Evolutionary conservation across 2,888 invertebrate species (phyloP), one percentile per base, ranked within the genome.

Genomic region (Hypena proboscidalis): DNA sequence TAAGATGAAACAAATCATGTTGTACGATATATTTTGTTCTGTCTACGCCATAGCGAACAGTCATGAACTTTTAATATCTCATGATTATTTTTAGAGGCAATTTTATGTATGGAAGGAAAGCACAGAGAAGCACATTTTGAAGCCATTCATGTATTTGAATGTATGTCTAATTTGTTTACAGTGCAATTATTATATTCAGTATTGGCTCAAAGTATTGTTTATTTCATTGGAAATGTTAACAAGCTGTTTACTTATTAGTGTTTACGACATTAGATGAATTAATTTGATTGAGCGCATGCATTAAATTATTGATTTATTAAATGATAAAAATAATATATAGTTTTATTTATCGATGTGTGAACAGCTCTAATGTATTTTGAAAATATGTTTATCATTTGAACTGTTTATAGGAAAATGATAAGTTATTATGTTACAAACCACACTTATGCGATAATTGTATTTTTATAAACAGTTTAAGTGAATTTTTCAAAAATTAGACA

Each of bases 201-300:
- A 87, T 88, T 87, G 89, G 85, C 84, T 83, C 77, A 78, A 83
- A 88, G 83, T 87, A 87, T 86, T 87, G 64, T 77, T 73, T 62
- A 50, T 60, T 58, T 66, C 58, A 53, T 45, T 55, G 37, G 17
- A 45, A 46, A 35, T 48, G 36, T 40, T 43, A 38, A 36, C 26
- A 54, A 59, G 52, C 51, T 67, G 65, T 64, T 67, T 59, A 64
- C 52, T 33, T 51, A 33, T 49, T 43, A 39, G 37, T 32, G 25
- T 39, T 41, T 49, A 30, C 48, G 52, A 46, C 50, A 44, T 53
- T 50, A 26, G 36, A 47, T 55, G 7, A 9, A 35, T 41, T 51
- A 36, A 54, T 59, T 46, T 49, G 51, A 60, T 59, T 60, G 64
- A 46, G 45, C 48, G 48, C 49, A 51, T 59, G 65, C 42, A 34